Base-by-base conservation (phyloP, 1,140 invertebrate species). In the Dendrolimus kikuchii region DNA sequence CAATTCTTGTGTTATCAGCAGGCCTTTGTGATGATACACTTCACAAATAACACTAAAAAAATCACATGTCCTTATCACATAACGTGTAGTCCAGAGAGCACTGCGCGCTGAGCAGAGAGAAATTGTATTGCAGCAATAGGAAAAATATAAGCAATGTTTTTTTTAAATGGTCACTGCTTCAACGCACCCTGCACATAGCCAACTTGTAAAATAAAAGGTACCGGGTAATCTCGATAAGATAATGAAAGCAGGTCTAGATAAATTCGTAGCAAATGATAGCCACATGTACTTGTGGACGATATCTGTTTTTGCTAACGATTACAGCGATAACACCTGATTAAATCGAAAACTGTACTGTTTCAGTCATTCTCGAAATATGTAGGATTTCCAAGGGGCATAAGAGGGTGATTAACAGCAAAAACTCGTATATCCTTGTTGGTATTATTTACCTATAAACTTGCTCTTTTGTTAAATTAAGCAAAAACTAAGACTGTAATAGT, bases 161-260 rank as follows among this genome's bases (percentile, higher is more conserved):
- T 23, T 23, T 2, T 1, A 23, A 44, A 44, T 45, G 50, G 39
- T 23, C 44, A 38, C 47, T 44, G 40, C 46, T 60, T 38, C 53
- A 55, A 60, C 69, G 65, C 67, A 66, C 66, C 71, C 65, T 73
- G 62, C 60, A 55, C 62, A 56, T 68, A 68, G 59, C 62, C 49
- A 65, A 69, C 61, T 74, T 71, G 59, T 76, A 77, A 74, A 80
- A 81, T 72, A 81, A 80, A 81, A 70, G 77, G 77, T 77, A 60
- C 63, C 66, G 76, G 60, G 65, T 77, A 66, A 61, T 53, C 46
- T 42, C 53, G 81, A 85, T 82, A 85, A 85, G 81, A 85, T 85
- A 85, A 77, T 77, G 66, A 82, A 81, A 85, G 62, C 77, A 81
- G 81, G 81, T 85, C 81, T 85, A 85, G 81, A 85, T 85, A 85